These are phyloP conservation scores for Phocoena phocoena DNA, from an alignment of 2,113 vertebrate genomes.

Conservation along the genomic window DNA sequence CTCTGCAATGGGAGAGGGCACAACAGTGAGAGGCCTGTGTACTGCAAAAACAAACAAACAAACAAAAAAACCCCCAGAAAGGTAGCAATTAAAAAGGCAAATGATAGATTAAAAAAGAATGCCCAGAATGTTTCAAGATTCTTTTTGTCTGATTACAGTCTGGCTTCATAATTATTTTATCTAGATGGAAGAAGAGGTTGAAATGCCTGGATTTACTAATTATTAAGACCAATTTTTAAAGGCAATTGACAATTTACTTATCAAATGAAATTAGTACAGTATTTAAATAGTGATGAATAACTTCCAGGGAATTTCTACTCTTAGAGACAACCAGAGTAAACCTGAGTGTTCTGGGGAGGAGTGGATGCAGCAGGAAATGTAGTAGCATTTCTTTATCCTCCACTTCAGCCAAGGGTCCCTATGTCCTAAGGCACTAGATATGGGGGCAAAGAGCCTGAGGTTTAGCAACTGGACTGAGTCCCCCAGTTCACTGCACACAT, in stretches of 20 bases:
- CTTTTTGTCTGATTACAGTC: neutral
- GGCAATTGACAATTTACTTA: constrained; percentile 16
- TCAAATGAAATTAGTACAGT: constrained; percentile 1
- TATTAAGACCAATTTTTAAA: constrained; percentile 28
- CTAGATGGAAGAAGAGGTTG: neutral
- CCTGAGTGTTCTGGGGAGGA: neutral
- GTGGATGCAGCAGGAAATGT: neutral
- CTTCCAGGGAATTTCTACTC: neutral
- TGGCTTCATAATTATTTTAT: neutral
- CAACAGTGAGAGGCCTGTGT: too few species aligned
- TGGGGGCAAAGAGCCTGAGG: neutral
- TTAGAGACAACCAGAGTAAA: neutral
- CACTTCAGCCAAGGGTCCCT: neutral
- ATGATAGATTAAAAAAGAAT: neutral
- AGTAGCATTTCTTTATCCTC: neutral
- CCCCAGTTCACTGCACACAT: neutral
- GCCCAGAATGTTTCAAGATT: neutral
- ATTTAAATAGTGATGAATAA: neutral
- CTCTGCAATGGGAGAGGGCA: too few species aligned
- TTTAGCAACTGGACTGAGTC: neutral
- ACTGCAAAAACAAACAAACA: too few species aligned
- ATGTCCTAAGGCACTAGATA: neutral
- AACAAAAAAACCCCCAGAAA: neutral
- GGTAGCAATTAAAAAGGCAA: neutral
- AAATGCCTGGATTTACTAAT: neutral